A percentile compares a stretch with the other conserved stretches of the same genome.
Evolutionary conservation across 1,140 invertebrate species (phyloP).

Genomic region (Drosophila saltans): DNA sequence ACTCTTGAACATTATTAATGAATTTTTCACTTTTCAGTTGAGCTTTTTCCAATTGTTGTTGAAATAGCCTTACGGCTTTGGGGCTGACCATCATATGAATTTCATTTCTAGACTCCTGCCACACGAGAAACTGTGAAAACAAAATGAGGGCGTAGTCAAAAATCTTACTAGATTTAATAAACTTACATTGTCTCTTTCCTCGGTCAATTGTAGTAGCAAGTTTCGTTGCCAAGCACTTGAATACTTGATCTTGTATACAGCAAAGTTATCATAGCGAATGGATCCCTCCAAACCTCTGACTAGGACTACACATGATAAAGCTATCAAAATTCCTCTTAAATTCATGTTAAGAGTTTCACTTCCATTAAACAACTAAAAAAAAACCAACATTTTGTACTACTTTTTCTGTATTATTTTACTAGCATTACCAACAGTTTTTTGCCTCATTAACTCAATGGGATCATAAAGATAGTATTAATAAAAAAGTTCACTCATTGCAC

Average conservation of each 20-base stretch:
- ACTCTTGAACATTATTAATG: slow-evolving; percentile 67
- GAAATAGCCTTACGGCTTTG: slow-evolving; percentile 19
- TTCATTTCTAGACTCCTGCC: slow-evolving; percentile 49
- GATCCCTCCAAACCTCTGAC: slow-evolving; percentile 20
- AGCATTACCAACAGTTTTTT: background rate
- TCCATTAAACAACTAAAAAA: slow-evolving; percentile 25
- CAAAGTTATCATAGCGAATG: slow-evolving; percentile 64
- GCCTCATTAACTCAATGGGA: background rate
- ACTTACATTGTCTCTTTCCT: slow-evolving; percentile 45
- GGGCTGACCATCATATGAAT: slow-evolving; percentile 64
- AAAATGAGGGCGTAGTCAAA: background rate
- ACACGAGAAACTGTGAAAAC: slow-evolving; percentile 51
- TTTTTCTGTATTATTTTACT: background rate
- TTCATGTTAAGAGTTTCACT: slow-evolving; percentile 44
- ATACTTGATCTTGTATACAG: slow-evolving; percentile 57
- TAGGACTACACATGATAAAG: background rate
- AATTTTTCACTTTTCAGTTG: slow-evolving; percentile 47
- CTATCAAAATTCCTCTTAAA: background rate
- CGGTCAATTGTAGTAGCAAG: slow-evolving; percentile 29
- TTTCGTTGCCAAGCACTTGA: slow-evolving; percentile 38
- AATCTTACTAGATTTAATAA: background rate
- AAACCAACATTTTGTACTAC: too few species aligned
- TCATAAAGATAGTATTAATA: slow-evolving; percentile 7
- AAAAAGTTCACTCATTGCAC: background rate
- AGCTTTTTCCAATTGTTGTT: slow-evolving; percentile 10